phyloP scores from a whole-genome alignment of 2,113 vertebrate species.

The Balaeniceps rex region DNA sequence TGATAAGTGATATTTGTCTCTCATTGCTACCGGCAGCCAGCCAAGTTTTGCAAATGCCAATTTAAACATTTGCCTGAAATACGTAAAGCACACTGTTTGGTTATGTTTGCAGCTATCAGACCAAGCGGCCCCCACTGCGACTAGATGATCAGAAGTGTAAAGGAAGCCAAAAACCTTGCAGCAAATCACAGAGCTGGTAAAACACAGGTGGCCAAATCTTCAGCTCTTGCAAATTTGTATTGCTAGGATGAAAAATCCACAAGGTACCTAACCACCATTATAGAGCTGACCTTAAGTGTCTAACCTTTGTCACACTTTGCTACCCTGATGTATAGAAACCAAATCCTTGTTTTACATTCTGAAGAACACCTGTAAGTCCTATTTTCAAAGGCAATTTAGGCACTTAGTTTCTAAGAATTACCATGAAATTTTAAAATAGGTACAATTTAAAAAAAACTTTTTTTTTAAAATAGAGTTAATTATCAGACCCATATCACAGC shows the following conservation, averaged over 20 bases:
- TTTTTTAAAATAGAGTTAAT: not conserved
- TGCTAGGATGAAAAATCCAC: not conserved
- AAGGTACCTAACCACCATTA: not conserved
- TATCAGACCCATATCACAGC: not conserved
- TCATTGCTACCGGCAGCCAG: not conserved
- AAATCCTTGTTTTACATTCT: not conserved
- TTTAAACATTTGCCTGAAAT: not conserved
- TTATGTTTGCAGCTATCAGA: not conserved
- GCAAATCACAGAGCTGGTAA: not conserved
- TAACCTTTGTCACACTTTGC: not conserved
- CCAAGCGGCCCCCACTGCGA: not conserved
- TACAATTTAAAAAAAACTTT: not conserved
- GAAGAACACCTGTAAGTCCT: not conserved
- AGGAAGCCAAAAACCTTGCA: not conserved
- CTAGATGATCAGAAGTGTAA: not conserved
- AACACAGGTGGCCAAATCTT: not conserved
- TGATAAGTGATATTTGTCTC: not conserved
- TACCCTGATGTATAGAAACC: not conserved
- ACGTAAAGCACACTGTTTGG: fast-evolving
- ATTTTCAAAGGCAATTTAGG: not conserved
- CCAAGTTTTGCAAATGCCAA: not conserved
- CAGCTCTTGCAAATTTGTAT: not conserved
- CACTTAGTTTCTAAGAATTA: not conserved
- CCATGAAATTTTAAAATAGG: not conserved
- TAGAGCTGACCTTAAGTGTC: not conserved